phyloP scores from a whole-genome alignment of 2,113 vertebrate genomes.

The Oryzias curvinotus region DNA sequence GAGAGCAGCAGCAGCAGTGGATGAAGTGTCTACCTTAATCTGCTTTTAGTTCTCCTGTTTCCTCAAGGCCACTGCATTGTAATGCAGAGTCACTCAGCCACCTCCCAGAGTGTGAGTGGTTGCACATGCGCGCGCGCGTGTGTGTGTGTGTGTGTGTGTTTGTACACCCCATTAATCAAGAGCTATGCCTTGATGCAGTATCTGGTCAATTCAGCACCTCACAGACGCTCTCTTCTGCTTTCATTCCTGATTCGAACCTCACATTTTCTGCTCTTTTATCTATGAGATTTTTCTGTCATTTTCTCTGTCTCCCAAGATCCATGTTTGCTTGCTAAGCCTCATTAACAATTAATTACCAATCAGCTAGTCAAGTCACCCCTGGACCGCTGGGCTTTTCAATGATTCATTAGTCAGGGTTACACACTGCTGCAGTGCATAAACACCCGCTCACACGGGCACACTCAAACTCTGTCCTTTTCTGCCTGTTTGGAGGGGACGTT shows the following conservation, averaged over 20 bases:
- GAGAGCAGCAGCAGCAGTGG: slow-evolving; percentile 44
- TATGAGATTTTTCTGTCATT: slow-evolving; percentile 38
- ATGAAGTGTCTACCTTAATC: slow-evolving; percentile 64
- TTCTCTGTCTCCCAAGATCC: slow-evolving; percentile 38
- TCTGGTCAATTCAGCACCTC: slow-evolving; percentile 56
- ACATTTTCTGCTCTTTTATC: slow-evolving; percentile 51
- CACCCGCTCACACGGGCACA: slow-evolving; percentile 39
- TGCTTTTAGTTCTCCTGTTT: slow-evolving; percentile 57
- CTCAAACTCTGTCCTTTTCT: slow-evolving; percentile 20
- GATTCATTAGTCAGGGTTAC: slow-evolving; percentile 79
- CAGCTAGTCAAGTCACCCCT: slow-evolving; percentile 78
- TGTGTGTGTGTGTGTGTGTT: too few species aligned
- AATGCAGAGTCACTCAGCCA: slow-evolving; percentile 67
- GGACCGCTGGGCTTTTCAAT: slow-evolving; percentile 74
- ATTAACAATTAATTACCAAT: slow-evolving; percentile 83
- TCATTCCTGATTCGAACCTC: slow-evolving; percentile 7
- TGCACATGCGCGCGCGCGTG: slow-evolving; percentile 6
- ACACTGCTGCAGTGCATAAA: slow-evolving; percentile 59
- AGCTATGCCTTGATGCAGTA: slow-evolving; percentile 56
- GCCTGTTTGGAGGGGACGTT: slow-evolving; percentile 2
- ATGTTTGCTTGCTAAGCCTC: slow-evolving; percentile 73
- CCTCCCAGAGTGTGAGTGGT: slow-evolving; percentile 18
- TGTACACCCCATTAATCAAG: slow-evolving; percentile 67
- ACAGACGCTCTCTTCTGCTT: slow-evolving; percentile 1
- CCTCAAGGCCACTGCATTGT: slow-evolving; percentile 62